phyloP scores from a whole-genome alignment of 2,113 vertebrate genomes.

The Amphiprion ocellaris region DNA sequence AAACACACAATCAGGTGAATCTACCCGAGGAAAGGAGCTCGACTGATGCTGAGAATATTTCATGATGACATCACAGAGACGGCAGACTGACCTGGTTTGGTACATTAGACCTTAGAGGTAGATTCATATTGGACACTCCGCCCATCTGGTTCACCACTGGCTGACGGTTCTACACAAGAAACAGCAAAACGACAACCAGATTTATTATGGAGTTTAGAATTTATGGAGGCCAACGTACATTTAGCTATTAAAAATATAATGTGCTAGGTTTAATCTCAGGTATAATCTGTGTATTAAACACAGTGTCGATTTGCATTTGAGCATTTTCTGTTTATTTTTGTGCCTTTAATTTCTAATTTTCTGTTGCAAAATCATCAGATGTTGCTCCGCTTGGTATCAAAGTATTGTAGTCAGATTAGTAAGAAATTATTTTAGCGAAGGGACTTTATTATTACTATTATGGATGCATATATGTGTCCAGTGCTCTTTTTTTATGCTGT shows the following conservation, averaged over 20 bases:
- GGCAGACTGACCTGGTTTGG: slow-evolving; percentile 90
- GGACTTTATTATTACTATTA: too few species aligned
- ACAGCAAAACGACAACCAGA: neutral
- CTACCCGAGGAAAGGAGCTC: neutral
- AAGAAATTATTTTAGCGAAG: too few species aligned
- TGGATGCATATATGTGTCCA: too few species aligned
- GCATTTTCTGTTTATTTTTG: too few species aligned
- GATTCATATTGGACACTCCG: slow-evolving; percentile 94
- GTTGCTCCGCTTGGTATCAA: too few species aligned
- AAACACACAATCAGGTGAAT: neutral
- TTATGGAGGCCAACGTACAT: neutral
- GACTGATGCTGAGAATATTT: neutral
- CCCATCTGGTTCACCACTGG: slow-evolving; percentile 94
- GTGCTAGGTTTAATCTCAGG: too few species aligned
- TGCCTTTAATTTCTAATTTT: too few species aligned
- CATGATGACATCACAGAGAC: neutral
- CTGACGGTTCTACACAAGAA: slow-evolving; percentile 90
- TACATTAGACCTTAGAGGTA: slow-evolving; percentile 94
- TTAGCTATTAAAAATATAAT: neutral
- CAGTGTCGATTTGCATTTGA: too few species aligned
- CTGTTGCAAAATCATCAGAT: too few species aligned
- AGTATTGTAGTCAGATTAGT: too few species aligned
- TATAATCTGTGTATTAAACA: too few species aligned
- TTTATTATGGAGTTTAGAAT: neutral
- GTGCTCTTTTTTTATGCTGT: too few species aligned